Evolutionary conservation across 2,888 invertebrate genomes (phyloP), one percentile per base, ranked within the genome.

Genomic region (Chloromyia formosa): DNA sequence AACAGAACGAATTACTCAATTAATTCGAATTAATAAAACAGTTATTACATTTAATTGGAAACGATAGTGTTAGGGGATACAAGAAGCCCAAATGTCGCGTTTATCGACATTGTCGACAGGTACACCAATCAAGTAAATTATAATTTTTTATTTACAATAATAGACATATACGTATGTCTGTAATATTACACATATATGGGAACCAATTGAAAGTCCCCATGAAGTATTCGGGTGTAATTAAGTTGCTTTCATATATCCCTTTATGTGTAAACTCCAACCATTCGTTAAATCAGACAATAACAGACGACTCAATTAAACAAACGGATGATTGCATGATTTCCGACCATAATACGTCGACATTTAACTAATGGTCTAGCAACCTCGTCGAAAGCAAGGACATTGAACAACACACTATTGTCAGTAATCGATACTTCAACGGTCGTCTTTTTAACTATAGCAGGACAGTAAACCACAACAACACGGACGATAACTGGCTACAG

Each of bases 311-410:
- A 56, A 14, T 61, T 61, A 22, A 1, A 10, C 16, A 45, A 49
- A 23, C n/a, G 22, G 45, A 45, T 18, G 73, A 45, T 73, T 22
- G 73, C 73, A 61, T 73, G 73, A 20, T 61, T 49, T 10, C 23
- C 45, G 16, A 40, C 45, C 42, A 61, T 73, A 40, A 61, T n/a
- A 60, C 58, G 20, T 58, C 58, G n/a, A 40, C 40, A 23, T 62
- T 66, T 18, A 49, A 23, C 66, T 49, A 66, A 49, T 66, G 45
- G 66, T 66, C 12, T 22, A 20, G 66, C 12, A 20, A 66, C 22
- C 20, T 66, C 20, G 66, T 49, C 23, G 66, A 66, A 20, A 49
- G 66, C 22, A 49, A 20, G 49, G 40, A 62, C 27, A 40, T 62
- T 16, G 14, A n/a, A n/a, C 9, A 22, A 1, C 14, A 60, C 23